phyloP scores from a whole-genome alignment of 2,113 vertebrate genomes.

The Myrmecobius fasciatus region DNA sequence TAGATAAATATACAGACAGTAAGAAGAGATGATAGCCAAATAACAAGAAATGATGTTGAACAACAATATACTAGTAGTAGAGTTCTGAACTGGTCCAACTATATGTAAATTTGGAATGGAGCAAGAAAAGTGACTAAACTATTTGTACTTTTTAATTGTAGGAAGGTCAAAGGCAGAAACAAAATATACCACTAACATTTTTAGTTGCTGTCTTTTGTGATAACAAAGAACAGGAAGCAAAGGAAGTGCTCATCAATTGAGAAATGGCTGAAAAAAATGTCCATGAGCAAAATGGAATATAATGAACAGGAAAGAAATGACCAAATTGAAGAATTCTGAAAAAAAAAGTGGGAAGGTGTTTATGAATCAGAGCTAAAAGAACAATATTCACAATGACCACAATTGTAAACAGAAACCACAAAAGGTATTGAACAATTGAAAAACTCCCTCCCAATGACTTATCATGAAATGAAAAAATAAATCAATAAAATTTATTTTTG shows the following conservation, averaged over 20 bases:
- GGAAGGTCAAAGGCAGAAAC: background rate
- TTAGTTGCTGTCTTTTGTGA: background rate
- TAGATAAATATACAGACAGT: conserved; percentile 18
- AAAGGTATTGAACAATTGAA: background rate
- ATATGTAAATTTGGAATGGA: background rate
- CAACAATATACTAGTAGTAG: background rate
- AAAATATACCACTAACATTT: background rate
- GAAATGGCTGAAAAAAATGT: background rate
- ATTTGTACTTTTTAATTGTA: background rate
- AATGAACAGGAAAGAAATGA: background rate
- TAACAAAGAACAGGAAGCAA: background rate
- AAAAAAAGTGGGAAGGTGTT: background rate
- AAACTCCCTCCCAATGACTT: no score
- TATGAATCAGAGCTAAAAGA: background rate
- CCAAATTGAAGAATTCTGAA: background rate
- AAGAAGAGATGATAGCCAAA: conserved; percentile 54
- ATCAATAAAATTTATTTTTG: background rate
- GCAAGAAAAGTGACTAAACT: background rate
- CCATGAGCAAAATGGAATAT: background rate
- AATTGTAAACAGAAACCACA: background rate
- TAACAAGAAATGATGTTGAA: background rate
- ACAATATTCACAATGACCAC: background rate
- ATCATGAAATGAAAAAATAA: no score
- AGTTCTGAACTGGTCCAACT: background rate
- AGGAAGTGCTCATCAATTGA: background rate